Base-by-base conservation (phyloP, 2,113 vertebrate genomes). In the Australoheros scitulus region DNA sequence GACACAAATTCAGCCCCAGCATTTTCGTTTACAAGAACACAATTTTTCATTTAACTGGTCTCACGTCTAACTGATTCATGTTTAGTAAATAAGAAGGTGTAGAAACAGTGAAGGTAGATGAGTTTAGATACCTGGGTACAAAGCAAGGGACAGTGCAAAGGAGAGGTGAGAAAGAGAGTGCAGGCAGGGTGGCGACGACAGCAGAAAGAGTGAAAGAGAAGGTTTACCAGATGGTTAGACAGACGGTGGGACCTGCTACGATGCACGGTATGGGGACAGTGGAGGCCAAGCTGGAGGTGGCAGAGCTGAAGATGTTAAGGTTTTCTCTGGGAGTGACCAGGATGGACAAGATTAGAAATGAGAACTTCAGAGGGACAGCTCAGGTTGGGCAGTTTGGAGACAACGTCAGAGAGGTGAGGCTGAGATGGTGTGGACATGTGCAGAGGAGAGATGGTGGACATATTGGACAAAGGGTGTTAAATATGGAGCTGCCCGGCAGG, bases 81-180 rank as follows among this genome's bases (percentile, higher is more conserved):
- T 29, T 50, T 47, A 50, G 0, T 43, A 11, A 43, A 43, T 1
- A 13, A 13, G 11, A 43, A 43, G 8, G 41, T 29, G 22, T 22
- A 50, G 22, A 11, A 26, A 14, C 24, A 43, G 63, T 26, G n/a
- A 47, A 68, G 14, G 63, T 26, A 24, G 38, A 14, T 43, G n/a
- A 65, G 0, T 24, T 24, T 65, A 65, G 41, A 65, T 6, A 65
- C 38, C 38, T 43, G 63, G n/a, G 38, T 6, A 4, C 38, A 65
- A 43, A 43, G n/a, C 63, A 43, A 2, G 36, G 0, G 63, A 65
- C n/a, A 17, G n/a, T 24, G 3, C 36, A 24, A 1, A 0, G 43
- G 13, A 65, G 38, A 65, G n/a, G 38, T 43, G 63, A 65, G 43
- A n/a, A 65, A 65, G 38, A 65, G 36, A 43, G 4, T 65, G 63